A percentile compares a stretch with the other conserved stretches of the same genome.
These are phyloP conservation scores for Acanthosepion esculentum DNA, from an alignment of 2,888 invertebrate species.

Conservation along the genomic window DNA sequence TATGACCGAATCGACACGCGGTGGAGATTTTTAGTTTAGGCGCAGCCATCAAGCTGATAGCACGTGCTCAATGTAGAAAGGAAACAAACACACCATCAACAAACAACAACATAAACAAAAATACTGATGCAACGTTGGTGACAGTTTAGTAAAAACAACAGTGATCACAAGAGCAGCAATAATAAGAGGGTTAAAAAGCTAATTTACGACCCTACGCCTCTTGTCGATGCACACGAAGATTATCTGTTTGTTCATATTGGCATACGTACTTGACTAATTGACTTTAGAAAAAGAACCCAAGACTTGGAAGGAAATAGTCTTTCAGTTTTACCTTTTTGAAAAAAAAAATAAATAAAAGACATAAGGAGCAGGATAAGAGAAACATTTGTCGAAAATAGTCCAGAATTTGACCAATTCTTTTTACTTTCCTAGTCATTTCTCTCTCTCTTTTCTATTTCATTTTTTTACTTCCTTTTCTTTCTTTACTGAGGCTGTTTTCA, in stretches of 20 bases:
- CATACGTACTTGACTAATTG: neutral
- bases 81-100: neutral
- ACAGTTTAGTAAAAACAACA: neutral
- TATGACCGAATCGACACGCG: conserved; percentile 33
- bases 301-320: neutral
- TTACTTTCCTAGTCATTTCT: neutral
- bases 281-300: neutral
- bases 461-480: neutral
- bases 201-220: neutral
- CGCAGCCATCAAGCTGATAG: neutral
- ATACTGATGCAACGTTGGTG: neutral
- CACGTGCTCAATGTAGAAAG: neutral
- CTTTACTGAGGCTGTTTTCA: neutral
- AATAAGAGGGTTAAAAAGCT: neutral
- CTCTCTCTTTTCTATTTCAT: neutral
- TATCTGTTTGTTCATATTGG: neutral
- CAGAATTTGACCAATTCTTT: neutral
- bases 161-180: neutral
- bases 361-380: neutral
- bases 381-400: neutral
- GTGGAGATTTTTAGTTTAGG: neutral
- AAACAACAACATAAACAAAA: neutral
- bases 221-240: neutral
- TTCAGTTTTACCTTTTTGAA: neutral
- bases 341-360: neutral